Conservation (phyloP, 2,797 vertebrate genomes). For the Micrastur ruficollis region DNA sequence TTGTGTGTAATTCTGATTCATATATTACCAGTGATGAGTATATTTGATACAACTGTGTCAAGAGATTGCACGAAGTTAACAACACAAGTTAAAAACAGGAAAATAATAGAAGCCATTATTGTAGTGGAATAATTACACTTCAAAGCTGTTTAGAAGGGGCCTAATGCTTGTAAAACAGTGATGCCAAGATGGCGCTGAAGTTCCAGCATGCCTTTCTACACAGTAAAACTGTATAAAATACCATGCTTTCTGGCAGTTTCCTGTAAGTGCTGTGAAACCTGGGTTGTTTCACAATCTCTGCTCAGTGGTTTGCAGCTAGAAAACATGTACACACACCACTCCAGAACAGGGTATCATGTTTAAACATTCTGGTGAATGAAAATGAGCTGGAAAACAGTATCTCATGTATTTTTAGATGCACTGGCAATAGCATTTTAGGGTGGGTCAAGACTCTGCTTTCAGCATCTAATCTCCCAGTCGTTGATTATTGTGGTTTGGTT, state of each 20-base stretch:
- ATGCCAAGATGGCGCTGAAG: neutral
- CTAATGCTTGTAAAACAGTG: neutral
- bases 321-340: neutral
- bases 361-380: neutral
- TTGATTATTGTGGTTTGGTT: neutral
- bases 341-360: neutral
- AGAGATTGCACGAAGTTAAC: neutral
- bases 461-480: neutral
- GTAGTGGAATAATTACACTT: neutral
- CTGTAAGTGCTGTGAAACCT: neutral
- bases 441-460: neutral
- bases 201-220: neutral
- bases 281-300: neutral
- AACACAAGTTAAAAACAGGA: neutral
- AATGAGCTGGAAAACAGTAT: neutral
- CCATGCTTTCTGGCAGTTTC: neutral
- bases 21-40: neutral
- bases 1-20: neutral
- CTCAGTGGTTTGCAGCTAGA: neutral
- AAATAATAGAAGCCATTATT: neutral
- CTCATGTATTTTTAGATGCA: neutral
- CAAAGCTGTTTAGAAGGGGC: neutral
- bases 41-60: neutral
- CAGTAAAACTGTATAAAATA: neutral
- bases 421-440: neutral